Evolutionary conservation across 2,888 invertebrate genomes (phyloP).

Genomic region (Phrixothrix hirtus): DNA sequence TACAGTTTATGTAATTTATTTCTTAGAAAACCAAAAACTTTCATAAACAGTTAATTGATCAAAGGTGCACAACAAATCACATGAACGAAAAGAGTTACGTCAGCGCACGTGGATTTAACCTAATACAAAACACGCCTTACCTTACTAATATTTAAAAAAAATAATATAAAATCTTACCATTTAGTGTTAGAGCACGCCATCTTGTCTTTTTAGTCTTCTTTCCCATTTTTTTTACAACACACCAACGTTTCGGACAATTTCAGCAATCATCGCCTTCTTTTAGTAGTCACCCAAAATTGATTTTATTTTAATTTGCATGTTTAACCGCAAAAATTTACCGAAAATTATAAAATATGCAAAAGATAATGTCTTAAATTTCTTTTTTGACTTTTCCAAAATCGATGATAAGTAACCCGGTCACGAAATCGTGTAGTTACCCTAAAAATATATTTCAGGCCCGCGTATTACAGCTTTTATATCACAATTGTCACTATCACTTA

Average conservation of each 20-base stretch:
- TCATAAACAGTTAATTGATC: no score
- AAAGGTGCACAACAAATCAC: no score
- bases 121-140: constrained; percentile 7
- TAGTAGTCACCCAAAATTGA: not conserved
- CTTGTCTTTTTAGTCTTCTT: constrained; percentile 66
- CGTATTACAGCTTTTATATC: constrained; percentile 21
- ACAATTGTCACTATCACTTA: constrained; percentile 22
- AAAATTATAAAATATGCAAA: no score
- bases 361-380: not conserved
- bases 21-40: no score
- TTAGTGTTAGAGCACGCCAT: constrained; percentile 66
- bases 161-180: constrained; percentile 52
- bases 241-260: constrained; percentile 18
- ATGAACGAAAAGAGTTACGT: constrained; percentile 1
- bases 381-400: constrained; percentile 8
- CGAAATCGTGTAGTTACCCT: no score
- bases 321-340: not conserved
- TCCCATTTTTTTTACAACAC: constrained; percentile 57
- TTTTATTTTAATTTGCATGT: not conserved
- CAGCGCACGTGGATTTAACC: constrained; percentile 20
- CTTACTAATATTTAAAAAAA: constrained; percentile 7
- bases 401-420: constrained; percentile 21
- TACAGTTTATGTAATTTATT: no score
- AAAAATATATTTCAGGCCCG: constrained; percentile 12
- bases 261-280: constrained; percentile 15